phyloP scores from a whole-genome alignment of 2,113 vertebrate species.

The Artemisiospiza belli region DNA sequence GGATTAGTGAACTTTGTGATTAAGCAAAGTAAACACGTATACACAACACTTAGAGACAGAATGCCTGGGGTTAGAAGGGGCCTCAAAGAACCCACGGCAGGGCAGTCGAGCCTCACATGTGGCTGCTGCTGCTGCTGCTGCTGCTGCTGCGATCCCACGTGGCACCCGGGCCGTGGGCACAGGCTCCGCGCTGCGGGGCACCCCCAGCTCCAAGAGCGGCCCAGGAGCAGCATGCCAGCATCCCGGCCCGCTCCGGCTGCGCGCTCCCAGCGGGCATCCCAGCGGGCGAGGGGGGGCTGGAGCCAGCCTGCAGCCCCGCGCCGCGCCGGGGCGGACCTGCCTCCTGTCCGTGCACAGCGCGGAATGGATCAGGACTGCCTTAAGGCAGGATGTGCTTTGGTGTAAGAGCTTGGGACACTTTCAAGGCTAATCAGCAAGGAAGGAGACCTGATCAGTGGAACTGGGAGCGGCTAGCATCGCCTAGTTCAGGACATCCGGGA shows the following conservation, averaged over 20 bases:
- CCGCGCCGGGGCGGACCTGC: too few species aligned
- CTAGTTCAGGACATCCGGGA: not conserved
- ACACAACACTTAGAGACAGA: not conserved
- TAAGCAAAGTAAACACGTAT: not conserved
- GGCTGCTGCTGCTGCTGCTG: too few species aligned
- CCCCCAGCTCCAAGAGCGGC: too few species aligned
- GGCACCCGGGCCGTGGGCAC: not conserved
- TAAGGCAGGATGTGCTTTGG: too few species aligned
- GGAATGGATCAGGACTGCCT: not conserved
- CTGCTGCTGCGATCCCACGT: fast-evolving
- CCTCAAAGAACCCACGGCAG: fast-evolving
- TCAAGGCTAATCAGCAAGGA: not conserved
- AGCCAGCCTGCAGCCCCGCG: too few species aligned
- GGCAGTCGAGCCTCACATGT: not conserved
- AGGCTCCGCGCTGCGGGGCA: too few species aligned
- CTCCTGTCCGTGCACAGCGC: too few species aligned
- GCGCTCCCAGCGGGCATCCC: not conserved
- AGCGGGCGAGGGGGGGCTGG: fast-evolving
- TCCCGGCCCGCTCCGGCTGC: too few species aligned
- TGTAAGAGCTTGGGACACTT: not conserved
- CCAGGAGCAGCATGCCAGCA: too few species aligned
- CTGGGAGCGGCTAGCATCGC: not conserved
- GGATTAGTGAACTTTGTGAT: not conserved
- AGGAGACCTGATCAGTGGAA: not conserved
- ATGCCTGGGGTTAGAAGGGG: not conserved